Conservation (phyloP, 1,140 invertebrate species). For the Calliopsis andreniformis region DNA sequence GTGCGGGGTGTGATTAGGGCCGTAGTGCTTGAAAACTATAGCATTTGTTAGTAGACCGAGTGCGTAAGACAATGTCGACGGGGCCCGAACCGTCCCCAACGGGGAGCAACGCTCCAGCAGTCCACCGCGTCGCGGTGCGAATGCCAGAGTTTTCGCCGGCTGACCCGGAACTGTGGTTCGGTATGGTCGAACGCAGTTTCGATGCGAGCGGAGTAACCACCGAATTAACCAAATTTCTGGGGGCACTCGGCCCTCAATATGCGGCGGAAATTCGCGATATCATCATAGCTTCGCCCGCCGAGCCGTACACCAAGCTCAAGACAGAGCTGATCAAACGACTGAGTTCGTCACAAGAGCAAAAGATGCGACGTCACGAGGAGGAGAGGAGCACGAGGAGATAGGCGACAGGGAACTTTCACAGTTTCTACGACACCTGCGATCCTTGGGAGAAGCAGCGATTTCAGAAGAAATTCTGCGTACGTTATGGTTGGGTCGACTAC, state of each 20-base stretch:
- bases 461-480: neutral
- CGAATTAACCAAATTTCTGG: slow-evolving; percentile 58
- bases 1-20: neutral
- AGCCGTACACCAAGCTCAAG: slow-evolving; percentile 61
- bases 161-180: slow-evolving; percentile 53
- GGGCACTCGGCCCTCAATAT: neutral
- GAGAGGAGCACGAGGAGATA: slow-evolving; percentile 63
- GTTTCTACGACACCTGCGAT: slow-evolving; percentile 23
- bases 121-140: neutral
- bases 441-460: neutral
- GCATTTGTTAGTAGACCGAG: no score
- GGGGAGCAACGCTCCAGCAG: neutral
- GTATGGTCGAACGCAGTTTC: slow-evolving; percentile 51
- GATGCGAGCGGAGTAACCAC: slow-evolving; percentile 41
- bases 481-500: neutral
- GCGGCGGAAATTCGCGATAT: slow-evolving; percentile 50
- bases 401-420: slow-evolving; percentile 58
- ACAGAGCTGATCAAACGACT: slow-evolving; percentile 64
- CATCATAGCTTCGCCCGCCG: slow-evolving; percentile 27
- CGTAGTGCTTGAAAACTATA: neutral
- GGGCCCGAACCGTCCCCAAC: neutral
- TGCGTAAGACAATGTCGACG: neutral
- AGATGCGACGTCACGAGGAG: slow-evolving; percentile 53
- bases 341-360: slow-evolving; percentile 58
- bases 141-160: slow-evolving; percentile 52